Evolutionary conservation across 30 jellyfish, hydroid and myxozoan genomes (phyloP), one percentile per base, ranked within the genome.

Genomic region (Clytia hemisphaerica): DNA sequence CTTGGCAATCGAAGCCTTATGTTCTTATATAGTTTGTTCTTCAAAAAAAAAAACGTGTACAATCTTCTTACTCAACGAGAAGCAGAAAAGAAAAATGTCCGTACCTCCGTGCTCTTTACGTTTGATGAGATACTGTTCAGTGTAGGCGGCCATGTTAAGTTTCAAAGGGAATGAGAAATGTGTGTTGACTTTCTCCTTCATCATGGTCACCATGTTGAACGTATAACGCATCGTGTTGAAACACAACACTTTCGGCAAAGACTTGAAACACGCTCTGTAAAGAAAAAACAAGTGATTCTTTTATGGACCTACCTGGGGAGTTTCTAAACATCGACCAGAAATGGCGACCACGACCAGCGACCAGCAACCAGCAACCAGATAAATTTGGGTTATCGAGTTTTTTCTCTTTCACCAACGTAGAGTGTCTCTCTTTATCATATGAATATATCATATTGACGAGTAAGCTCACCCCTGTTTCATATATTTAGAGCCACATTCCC

Each of bases 121-220:
- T 14, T 63, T 77, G 79, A 85, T 81, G 27, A 85, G 80, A 72
- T 78, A 77, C 16, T 85, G 94, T 47, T 85, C 96, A 4, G 93
- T 80, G 63, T 85, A 85, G 15, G 96, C 94, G 12, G 96, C 96
- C 96, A 85, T 85, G 40, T 85, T 85, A 42, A 85, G 76, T 44
- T 73, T 78, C 96, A 85, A 78, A 31, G 96, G 96, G 50, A 85
- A 85, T 26, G 96, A 85, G 65, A 85, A 85, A 46, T 85, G 96
- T 6, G 96, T 85, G 93, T 85, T 85, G 18, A 85, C 96, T 40
- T 85, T 85, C 77, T 85, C 96, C 38, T 79, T 85, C 96, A 85
- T 85, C 96, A 85, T 85, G 7, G 96, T 85, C 55, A 78, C 96
- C 96, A 85, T 85, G 59, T 85, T 85, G 60, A 85, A 85, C 27